Conservation (phyloP, 2,113 vertebrate genomes). For the Rhinichthys klamathensis region DNA sequence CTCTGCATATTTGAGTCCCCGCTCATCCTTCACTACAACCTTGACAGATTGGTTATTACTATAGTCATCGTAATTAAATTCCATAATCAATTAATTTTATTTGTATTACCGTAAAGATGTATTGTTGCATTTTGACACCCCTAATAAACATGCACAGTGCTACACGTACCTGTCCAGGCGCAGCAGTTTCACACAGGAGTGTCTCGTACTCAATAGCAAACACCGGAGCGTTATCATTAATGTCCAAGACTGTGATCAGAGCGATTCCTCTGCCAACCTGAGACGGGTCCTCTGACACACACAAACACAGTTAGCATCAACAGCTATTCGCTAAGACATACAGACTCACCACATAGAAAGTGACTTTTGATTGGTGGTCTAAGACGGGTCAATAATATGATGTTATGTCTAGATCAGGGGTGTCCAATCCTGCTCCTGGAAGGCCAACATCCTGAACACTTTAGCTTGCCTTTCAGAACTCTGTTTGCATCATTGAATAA, state of each 20-base stretch:
- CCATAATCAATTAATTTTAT: not conserved
- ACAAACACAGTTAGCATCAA: slow-evolving; percentile 6
- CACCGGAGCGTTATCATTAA: slow-evolving; percentile 94
- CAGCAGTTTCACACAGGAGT: slow-evolving; percentile 88
- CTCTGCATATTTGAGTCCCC: too few species aligned
- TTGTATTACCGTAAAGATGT: not conserved
- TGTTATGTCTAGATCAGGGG: not conserved
- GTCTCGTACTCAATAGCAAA: slow-evolving; percentile 95
- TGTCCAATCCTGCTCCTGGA: too few species aligned
- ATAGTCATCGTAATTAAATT: not conserved
- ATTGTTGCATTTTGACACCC: not conserved
- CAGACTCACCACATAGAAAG: not conserved
- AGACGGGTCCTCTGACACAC: slow-evolving; percentile 85
- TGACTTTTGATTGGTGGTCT: not conserved
- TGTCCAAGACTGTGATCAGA: slow-evolving; percentile 87
- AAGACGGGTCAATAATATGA: not conserved
- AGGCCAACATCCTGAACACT: too few species aligned
- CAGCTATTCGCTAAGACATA: not conserved
- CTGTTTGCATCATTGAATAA: too few species aligned
- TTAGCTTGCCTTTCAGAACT: too few species aligned
- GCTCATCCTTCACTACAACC: too few species aligned
- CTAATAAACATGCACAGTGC: not conserved
- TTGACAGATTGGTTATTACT: not conserved
- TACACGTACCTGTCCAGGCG: slow-evolving; percentile 83
- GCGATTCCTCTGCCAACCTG: slow-evolving; percentile 89